Percentiles rank a stretch among this genome's conserved stretches.
These are phyloP conservation scores for Physella acuta DNA, from an alignment of 1,140 invertebrate genomes.

Conservation along the genomic window DNA sequence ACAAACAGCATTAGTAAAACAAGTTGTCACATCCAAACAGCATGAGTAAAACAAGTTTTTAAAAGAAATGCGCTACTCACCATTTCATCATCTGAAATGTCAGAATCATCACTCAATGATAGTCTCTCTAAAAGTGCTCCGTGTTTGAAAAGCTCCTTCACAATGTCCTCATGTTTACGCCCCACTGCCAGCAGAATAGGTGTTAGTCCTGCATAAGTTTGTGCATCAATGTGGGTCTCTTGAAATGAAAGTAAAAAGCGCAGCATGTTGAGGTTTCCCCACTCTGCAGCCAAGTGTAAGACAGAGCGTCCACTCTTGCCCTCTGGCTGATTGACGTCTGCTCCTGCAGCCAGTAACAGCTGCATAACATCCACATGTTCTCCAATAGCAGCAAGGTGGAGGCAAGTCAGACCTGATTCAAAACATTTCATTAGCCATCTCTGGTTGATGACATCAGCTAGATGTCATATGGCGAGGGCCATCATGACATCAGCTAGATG, in stretches of 20 bases:
- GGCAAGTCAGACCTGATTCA: conserved; percentile 75
- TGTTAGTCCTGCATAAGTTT: conserved; percentile 40
- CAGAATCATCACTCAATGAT: conserved; percentile 31
- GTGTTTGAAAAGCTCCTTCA: conserved; percentile 20
- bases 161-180: conserved; percentile 28
- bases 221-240: conserved; percentile 36
- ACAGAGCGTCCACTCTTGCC: conserved; percentile 45
- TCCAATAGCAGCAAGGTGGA: conserved; percentile 46
- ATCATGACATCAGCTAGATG: too few relatives aligned
- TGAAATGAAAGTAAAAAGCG: conserved; percentile 31
- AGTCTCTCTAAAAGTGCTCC: conserved; percentile 31
- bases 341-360: conserved; percentile 39
- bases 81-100: conserved; percentile 40
- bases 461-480: too few relatives aligned
- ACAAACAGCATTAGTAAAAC: too few relatives aligned
- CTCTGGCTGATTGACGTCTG: conserved; percentile 68
- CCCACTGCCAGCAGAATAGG: conserved; percentile 40
- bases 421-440: not conserved
- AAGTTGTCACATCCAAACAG: too few relatives aligned
- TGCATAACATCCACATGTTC: conserved; percentile 35
- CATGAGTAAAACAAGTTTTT: too few relatives aligned
- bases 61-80: too few relatives aligned
- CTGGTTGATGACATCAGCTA: too few relatives aligned
- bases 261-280: conserved; percentile 32
- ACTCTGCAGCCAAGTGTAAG: conserved; percentile 47